These are phyloP conservation scores for Sympetrum striolatum DNA, from an alignment of 2,888 invertebrate species.

Conservation along the genomic window DNA sequence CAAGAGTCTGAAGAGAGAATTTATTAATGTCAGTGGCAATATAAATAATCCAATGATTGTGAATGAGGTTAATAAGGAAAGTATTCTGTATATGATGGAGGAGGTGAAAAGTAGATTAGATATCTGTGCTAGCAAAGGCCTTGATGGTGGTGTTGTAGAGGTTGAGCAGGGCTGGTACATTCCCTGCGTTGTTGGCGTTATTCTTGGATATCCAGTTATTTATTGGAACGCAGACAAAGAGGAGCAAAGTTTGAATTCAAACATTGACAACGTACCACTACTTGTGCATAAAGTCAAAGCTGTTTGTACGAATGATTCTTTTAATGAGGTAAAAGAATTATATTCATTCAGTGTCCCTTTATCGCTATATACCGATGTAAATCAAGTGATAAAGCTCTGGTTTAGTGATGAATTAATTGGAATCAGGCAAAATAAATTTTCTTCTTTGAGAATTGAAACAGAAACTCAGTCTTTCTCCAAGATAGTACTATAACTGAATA, in stretches of 20 bases:
- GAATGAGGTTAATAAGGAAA: not conserved
- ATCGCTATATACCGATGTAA: slow-evolving; percentile 1
- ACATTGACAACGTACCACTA: slow-evolving; percentile 47
- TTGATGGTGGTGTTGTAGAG: not conserved
- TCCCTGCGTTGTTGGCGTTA: slow-evolving; percentile 54
- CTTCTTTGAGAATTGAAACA: not conserved
- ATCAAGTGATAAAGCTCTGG: slow-evolving; percentile 45
- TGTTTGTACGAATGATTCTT: not conserved
- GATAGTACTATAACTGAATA: slow-evolving; percentile 25
- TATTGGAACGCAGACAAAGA: slow-evolving; percentile 52
- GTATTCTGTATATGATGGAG: not conserved
- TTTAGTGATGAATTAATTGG: not conserved
- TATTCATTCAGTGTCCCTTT: slow-evolving; percentile 51
- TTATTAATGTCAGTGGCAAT: slow-evolving; percentile 50
- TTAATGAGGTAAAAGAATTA: slow-evolving; percentile 4
- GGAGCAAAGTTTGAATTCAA: slow-evolving; percentile 24
- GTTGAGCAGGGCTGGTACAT: slow-evolving; percentile 52
- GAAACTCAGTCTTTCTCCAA: slow-evolving; percentile 2
- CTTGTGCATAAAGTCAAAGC: slow-evolving; percentile 48
- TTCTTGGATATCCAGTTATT: slow-evolving; percentile 56
- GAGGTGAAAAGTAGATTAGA: not conserved
- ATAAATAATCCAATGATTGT: slow-evolving; percentile 47
- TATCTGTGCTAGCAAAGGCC: not conserved
- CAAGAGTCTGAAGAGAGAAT: slow-evolving; percentile 15
- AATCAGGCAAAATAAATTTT: not conserved